Evolutionary conservation across 1,140 invertebrate species (phyloP).

Genomic region (Trichogramma pretiosum): DNA sequence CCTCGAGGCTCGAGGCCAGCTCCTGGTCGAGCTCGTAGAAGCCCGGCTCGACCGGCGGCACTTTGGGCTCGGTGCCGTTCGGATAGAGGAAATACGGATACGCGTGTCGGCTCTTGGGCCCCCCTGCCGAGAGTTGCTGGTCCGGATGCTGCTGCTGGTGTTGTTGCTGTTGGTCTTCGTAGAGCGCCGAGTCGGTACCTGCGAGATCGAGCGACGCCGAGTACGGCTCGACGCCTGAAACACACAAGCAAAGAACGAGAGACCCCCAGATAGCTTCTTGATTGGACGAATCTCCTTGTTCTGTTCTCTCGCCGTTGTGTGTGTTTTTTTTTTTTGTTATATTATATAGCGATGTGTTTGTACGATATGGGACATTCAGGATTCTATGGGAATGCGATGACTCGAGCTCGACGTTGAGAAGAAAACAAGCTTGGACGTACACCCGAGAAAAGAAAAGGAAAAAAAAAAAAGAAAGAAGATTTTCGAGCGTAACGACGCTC

Average conservation of each 20-base stretch:
- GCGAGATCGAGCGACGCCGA: conserved; percentile 39
- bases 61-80: conserved; percentile 38
- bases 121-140: conserved; percentile 23
- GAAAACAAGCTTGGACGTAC: not conserved
- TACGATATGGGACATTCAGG: not conserved
- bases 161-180: conserved; percentile 18
- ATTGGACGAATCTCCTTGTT: too few relatives aligned
- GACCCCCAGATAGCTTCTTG: too few relatives aligned
- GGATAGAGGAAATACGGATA: conserved; percentile 52
- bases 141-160: not conserved
- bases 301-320: too few relatives aligned
- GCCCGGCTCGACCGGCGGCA: conserved; percentile 12
- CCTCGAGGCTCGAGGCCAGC: conserved; percentile 19
- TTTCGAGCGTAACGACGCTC: not conserved
- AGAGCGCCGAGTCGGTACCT: conserved; percentile 49
- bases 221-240: not conserved
- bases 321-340: too few relatives aligned
- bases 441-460: not conserved
- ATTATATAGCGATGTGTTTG: too few relatives aligned
- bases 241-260: too few relatives aligned
- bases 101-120: conserved; percentile 45
- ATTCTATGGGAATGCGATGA: not conserved
- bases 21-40: conserved; percentile 36
- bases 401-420: not conserved
- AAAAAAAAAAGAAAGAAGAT: not conserved